phyloP scores from a whole-genome alignment of 2,888 invertebrate genomes.

The Boloria euphrosyne region DNA sequence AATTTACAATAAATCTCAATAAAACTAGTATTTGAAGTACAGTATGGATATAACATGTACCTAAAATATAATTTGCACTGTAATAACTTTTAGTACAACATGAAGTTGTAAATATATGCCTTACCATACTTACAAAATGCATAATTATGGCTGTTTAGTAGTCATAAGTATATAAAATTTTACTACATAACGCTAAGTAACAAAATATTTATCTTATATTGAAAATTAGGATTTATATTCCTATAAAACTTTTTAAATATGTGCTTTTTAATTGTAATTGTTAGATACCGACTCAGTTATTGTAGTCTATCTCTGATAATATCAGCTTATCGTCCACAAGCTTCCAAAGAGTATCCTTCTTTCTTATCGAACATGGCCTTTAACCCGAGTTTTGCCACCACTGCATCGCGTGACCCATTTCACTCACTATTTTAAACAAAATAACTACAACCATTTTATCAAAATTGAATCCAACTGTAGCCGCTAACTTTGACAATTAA shows the following conservation, averaged over 20 bases:
- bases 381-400: slow-evolving; percentile 40
- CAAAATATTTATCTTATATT: too few relatives aligned
- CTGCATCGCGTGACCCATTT: slow-evolving; percentile 61
- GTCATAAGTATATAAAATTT: not conserved
- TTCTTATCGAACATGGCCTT: slow-evolving; percentile 58
- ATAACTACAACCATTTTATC: slow-evolving; percentile 57
- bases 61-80: slow-evolving; percentile 7
- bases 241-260: not conserved
- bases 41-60: not conserved
- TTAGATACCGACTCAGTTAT: slow-evolving; percentile 47
- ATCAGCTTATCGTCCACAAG: slow-evolving; percentile 59
- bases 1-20: slow-evolving; percentile 12
- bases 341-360: slow-evolving; percentile 60
- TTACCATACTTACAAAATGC: not conserved
- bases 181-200: slow-evolving; percentile 2
- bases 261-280: slow-evolving; percentile 34
- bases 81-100: slow-evolving; percentile 8
- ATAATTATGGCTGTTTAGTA: not conserved
- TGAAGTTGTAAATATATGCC: slow-evolving; percentile 13
- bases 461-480: slow-evolving; percentile 62
- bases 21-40: slow-evolving; percentile 6
- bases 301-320: slow-evolving; percentile 51
- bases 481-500: slow-evolving; percentile 67
- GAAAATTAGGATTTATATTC: too few relatives aligned
- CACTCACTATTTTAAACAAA: slow-evolving; percentile 49